Evolutionary conservation across 2,797 vertebrate species (phyloP).

Genomic region (Pseudochirops corinnae): DNA sequence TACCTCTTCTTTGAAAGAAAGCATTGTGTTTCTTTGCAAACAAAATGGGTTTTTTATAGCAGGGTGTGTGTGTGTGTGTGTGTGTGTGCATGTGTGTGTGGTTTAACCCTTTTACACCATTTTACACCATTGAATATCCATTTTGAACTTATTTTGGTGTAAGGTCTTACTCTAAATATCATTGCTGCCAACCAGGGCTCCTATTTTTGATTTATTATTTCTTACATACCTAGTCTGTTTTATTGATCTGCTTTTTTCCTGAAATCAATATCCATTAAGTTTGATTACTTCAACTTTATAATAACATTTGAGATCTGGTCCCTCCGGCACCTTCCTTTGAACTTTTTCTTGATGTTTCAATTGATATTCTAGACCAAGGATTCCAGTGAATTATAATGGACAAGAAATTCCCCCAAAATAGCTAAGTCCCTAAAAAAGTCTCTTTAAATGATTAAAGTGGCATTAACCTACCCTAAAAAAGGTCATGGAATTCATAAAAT

Average conservation of each 20-base stretch:
- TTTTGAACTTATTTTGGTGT: not conserved
- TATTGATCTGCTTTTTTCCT: not conserved
- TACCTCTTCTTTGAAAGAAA: not conserved
- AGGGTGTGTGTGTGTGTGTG: not conserved
- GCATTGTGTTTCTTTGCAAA: not conserved
- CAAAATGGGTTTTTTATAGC: not conserved
- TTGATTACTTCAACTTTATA: not conserved
- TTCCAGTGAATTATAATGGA: not conserved
- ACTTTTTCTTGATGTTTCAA: not conserved
- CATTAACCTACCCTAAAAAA: not conserved
- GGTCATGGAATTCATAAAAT: constrained; percentile 29
- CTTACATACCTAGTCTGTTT: not conserved
- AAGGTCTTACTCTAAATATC: not conserved
- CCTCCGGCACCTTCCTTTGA: not conserved
- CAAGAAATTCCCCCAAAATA: constrained; percentile 20
- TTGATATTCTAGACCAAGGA: constrained; percentile 31
- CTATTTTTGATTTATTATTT: not conserved
- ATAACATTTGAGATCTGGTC: not conserved
- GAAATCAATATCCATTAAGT: not conserved
- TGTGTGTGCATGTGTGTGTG: not conserved
- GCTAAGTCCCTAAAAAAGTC: not conserved
- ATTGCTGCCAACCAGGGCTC: not conserved
- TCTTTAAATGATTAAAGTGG: not conserved
- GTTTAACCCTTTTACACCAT: not conserved
- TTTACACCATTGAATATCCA: not conserved